Conservation (phyloP, 2,113 vertebrate species). For the Dromiciops gliroides region DNA sequence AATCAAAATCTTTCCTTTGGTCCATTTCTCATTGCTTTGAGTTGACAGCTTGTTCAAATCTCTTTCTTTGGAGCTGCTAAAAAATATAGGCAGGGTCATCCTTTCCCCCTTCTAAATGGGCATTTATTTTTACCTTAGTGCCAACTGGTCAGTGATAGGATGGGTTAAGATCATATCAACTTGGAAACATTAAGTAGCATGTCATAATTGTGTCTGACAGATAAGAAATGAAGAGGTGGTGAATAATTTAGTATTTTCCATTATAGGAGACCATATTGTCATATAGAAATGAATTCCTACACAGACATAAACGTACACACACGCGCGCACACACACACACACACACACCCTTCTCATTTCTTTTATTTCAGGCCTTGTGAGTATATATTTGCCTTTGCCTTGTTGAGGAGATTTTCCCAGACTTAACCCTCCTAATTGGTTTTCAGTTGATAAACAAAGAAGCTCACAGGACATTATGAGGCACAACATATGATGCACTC, state of each 20-base stretch:
- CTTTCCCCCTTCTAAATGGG: neutral
- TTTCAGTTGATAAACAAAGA: neutral
- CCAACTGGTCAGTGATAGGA: neutral
- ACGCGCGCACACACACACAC: neutral
- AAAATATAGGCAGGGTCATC: neutral
- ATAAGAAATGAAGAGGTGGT: conserved; percentile 14
- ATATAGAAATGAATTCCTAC: conserved; percentile 22
- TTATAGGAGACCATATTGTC: conserved; percentile 41
- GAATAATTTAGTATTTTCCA: conserved; percentile 36
- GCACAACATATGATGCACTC: neutral
- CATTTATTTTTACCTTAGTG: neutral
- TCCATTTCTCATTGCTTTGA: neutral
- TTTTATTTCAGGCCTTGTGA: neutral
- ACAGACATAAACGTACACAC: neutral
- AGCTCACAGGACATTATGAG: neutral
- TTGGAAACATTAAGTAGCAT: conserved; percentile 65
- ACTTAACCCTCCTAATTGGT: neutral
- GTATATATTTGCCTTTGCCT: conserved; percentile 17
- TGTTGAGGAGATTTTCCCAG: neutral
- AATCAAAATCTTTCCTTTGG: neutral
- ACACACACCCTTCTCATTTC: neutral
- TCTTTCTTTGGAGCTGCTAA: neutral
- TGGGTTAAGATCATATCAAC: neutral
- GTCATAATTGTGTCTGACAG: conserved; percentile 40
- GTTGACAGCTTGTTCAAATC: neutral